Percentiles rank a stretch among this genome's conserved stretches.
Conservation (phyloP, 2,797 vertebrate species). For the Argya squamiceps region DNA sequence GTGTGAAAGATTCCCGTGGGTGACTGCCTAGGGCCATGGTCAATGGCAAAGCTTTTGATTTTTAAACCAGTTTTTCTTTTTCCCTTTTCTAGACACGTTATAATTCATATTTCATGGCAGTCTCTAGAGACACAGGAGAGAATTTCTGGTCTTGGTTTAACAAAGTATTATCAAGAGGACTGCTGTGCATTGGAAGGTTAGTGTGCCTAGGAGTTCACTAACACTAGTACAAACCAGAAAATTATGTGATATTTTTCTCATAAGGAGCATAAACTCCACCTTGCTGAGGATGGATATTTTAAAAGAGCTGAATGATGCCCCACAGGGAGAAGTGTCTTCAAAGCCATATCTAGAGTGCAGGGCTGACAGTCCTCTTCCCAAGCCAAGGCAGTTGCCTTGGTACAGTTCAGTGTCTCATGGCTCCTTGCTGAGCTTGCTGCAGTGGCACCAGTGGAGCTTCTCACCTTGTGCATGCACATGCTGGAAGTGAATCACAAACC, state of each 20-base stretch:
- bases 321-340: not conserved
- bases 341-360: not conserved
- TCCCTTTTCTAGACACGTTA: not conserved
- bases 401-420: not conserved
- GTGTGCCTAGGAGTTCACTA: not conserved
- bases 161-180: not conserved
- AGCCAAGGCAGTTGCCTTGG: not conserved
- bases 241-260: not conserved
- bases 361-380: fast-evolving
- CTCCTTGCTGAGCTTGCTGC: not conserved
- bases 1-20: not conserved
- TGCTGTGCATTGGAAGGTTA: not conserved
- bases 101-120: not conserved
- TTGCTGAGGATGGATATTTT: not conserved
- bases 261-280: not conserved
- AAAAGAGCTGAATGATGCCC: not conserved
- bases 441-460: not conserved
- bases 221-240: not conserved
- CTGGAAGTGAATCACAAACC: not conserved
- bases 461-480: not conserved
- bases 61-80: not conserved
- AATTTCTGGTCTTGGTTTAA: not conserved
- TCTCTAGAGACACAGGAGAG: not conserved
- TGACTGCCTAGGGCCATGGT: not conserved
- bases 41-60: not conserved